Conservation (phyloP, 2,888 invertebrate genomes). For the Steinernema scapterisci region DNA sequence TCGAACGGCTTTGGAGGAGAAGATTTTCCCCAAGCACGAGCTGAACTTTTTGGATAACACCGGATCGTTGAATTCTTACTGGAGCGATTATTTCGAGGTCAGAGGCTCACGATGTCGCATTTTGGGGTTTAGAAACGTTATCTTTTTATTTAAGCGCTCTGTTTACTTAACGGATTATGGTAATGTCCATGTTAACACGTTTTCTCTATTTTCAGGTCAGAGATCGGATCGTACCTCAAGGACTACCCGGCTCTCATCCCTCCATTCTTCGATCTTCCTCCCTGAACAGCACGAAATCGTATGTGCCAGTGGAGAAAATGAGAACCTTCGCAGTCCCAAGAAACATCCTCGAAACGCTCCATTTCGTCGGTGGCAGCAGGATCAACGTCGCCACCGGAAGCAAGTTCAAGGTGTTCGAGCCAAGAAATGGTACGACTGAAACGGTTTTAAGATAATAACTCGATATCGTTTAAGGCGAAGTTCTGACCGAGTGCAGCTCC, state of each 20-base stretch:
- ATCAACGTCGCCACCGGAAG: conserved; percentile 43
- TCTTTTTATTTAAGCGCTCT: not conserved
- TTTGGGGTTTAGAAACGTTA: not conserved
- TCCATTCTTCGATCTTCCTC: conserved; percentile 34
- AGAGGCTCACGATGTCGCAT: too few species aligned
- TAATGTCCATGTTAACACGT: too few species aligned
- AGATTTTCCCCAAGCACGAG: conserved; percentile 12
- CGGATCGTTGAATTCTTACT: conserved; percentile 25
- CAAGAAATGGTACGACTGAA: conserved; percentile 53
- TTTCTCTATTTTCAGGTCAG: conserved; percentile 1
- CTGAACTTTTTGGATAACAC: conserved; percentile 30
- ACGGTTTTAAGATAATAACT: not conserved
- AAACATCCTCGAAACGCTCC: conserved; percentile 46
- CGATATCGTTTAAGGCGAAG: conserved; percentile 36
- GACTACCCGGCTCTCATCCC: conserved; percentile 44
- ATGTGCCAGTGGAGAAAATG: conserved; percentile 33
- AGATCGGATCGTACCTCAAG: conserved; percentile 41
- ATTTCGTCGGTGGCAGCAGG: conserved; percentile 52
- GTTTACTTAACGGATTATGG: too few species aligned
- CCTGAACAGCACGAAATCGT: conserved; percentile 8
- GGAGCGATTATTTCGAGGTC: conserved; percentile 33
- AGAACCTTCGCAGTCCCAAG: conserved; percentile 41
- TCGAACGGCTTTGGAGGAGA: not conserved
- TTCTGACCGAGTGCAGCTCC: conserved; percentile 38
- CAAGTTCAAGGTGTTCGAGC: conserved; percentile 55